These are phyloP conservation scores for Miniopterus natalensis DNA, from an alignment of 2,113 vertebrate genomes.

Conservation along the genomic window DNA sequence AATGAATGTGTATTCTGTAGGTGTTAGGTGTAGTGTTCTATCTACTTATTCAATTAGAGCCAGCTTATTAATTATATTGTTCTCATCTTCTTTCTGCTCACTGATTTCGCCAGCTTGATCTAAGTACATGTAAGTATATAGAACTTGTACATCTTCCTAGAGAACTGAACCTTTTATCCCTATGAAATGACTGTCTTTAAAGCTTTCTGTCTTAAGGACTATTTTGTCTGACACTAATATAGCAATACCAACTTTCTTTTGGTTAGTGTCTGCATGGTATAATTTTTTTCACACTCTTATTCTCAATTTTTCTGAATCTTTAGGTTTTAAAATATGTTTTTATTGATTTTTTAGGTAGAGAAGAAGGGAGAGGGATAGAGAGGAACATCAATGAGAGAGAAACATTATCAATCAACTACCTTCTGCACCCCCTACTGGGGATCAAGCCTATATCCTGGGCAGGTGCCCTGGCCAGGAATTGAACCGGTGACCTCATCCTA, in stretches of 20 bases:
- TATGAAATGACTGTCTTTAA: slow-evolving; percentile 54
- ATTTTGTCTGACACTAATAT: slow-evolving; percentile 21
- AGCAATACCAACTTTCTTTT: slow-evolving; percentile 60
- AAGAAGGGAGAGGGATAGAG: too few species aligned
- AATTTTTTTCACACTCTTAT: slow-evolving; percentile 31
- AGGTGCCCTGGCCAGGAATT: too few species aligned
- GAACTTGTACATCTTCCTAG: slow-evolving; percentile 44
- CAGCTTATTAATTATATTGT: slow-evolving; percentile 8
- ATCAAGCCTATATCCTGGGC: too few species aligned
- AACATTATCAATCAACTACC: too few species aligned
- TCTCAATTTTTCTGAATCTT: slow-evolving; percentile 52
- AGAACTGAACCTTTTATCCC: slow-evolving; percentile 31
- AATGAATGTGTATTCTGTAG: slow-evolving; percentile 16
- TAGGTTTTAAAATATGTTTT: slow-evolving; percentile 30
- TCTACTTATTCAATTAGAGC: neutral
- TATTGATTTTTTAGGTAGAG: too few species aligned
- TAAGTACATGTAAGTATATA: slow-evolving; percentile 23
- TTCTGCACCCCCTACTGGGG: too few species aligned
- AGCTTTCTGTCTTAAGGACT: slow-evolving; percentile 7
- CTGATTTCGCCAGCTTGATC: slow-evolving; percentile 61
- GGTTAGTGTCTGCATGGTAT: neutral
- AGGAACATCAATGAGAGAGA: too few species aligned
- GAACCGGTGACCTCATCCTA: neutral
- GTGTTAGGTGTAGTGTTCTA: neutral
- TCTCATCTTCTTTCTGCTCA: slow-evolving; percentile 38